These are phyloP conservation scores for Ophthalmolycus amberensis DNA, from an alignment of 2,113 vertebrate species.

Conservation along the genomic window DNA sequence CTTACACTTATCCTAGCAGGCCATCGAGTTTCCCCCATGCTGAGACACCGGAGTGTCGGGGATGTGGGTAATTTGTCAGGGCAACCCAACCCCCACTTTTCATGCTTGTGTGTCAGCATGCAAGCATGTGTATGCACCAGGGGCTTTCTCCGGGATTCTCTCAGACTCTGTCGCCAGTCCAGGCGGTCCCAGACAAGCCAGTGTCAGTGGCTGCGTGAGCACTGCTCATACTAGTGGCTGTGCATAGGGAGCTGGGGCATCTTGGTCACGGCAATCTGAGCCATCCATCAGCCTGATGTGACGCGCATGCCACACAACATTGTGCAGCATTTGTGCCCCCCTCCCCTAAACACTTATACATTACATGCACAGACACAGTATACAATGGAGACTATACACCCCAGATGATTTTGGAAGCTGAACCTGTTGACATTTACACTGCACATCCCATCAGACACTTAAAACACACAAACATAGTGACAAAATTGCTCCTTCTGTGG, in stretches of 20 bases:
- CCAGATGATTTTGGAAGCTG: constrained; percentile 52
- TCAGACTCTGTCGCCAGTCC: constrained; percentile 67
- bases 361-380: constrained; percentile 37
- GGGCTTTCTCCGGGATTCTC: constrained; percentile 68
- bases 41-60: constrained; percentile 61
- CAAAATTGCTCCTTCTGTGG: constrained; percentile 49
- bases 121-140: constrained; percentile 65
- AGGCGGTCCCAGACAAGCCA: constrained; percentile 67
- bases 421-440: constrained; percentile 67
- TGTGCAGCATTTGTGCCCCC: constrained; percentile 52
- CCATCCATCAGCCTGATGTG: constrained; percentile 71
- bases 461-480: constrained; percentile 61
- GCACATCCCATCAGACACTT: constrained; percentile 46
- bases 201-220: constrained; percentile 56
- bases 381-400: constrained; percentile 38
- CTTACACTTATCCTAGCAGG: constrained; percentile 68
- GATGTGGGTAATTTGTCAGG: constrained; percentile 82
- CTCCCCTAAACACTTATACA: constrained; percentile 42
- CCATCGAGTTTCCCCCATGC: constrained; percentile 67
- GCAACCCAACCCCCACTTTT: constrained; percentile 64
- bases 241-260: constrained; percentile 53
- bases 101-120: constrained; percentile 59
- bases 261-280: constrained; percentile 62
- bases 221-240: constrained; percentile 27
- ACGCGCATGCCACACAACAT: constrained; percentile 64